Evolutionary conservation across 2,797 vertebrate genomes (phyloP).

Genomic region (Pangasius mekongensis): DNA sequence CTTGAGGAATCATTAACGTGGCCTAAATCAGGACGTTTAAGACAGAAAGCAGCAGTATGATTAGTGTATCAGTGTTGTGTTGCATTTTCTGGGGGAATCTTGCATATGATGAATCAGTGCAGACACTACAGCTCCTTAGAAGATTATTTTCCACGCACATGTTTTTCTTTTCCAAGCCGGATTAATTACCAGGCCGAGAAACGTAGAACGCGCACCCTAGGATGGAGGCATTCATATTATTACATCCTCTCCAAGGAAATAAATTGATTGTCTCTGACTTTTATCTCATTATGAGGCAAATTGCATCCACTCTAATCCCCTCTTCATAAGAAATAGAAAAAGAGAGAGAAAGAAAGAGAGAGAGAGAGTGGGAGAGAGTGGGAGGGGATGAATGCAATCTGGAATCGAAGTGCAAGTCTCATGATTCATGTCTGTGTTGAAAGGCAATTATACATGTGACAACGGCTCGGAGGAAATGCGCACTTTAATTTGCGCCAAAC

Average conservation of each 20-base stretch:
- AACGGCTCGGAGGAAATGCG: constrained; percentile 50
- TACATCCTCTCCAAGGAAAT: constrained; percentile 46
- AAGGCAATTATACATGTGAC: constrained; percentile 64
- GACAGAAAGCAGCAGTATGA: neutral
- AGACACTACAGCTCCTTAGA: neutral
- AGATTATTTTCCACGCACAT: neutral
- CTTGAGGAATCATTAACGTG: neutral
- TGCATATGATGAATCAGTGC: neutral
- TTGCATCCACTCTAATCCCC: constrained; percentile 42
- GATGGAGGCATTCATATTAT: constrained; percentile 37
- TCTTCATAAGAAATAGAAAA: constrained; percentile 38
- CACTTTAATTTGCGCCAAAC: constrained; percentile 58
- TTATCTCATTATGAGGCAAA: constrained; percentile 59
- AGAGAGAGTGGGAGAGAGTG: neutral
- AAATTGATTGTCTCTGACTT: constrained; percentile 56
- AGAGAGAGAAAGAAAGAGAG: constrained; percentile 24
- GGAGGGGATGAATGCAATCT: constrained; percentile 9
- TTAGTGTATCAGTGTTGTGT: neutral
- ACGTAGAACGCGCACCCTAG: neutral
- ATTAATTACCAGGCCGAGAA: constrained; percentile 25
- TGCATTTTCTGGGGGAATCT: neutral
- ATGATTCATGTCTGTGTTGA: constrained; percentile 60
- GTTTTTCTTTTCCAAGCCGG: neutral
- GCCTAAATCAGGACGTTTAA: neutral
- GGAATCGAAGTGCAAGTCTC: constrained; percentile 51